Base-by-base conservation (phyloP, 1,140 invertebrate genomes). In the Caerostris darwini region DNA sequence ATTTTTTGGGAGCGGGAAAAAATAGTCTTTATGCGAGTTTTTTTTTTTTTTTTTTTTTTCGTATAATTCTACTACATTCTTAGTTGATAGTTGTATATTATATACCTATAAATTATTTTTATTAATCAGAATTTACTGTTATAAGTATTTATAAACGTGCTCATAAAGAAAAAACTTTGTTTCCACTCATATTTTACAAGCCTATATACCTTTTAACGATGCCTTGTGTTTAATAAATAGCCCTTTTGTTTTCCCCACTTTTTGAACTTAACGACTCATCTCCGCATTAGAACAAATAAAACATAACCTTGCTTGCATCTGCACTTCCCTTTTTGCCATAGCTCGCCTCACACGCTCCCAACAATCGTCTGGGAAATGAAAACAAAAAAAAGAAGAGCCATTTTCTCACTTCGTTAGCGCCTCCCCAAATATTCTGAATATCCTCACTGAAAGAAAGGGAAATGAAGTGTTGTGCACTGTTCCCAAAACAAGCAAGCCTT, bases 371-470 rank as follows among this genome's bases (percentile, higher is more conserved):
- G 61, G 69, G 8, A 69, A 71, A 71, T 77, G 88, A 90, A 90
- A 71, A 67, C 88, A 12, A 7, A 17, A n/a, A n/a, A 12, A 85
- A 67, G 6, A 54, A 64, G 87, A 53, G 53, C 7, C 19, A 69
- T 71, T 90, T 90, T 90, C n/a, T 17, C 69, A 82, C 19, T 91
- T 58, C 69, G 71, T 71, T 34, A 57, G 56, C 88, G 88, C 64
- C 12, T 81, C 64, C 12, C 59, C 69, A 81, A 85, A 92, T 85
- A 92, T 58, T 34, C 57, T 58, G 56, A 90, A 90, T 90, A 71
- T 90, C 71, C n/a, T 12, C 56, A 19, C 50, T 64, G 61, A 85
- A 85, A 92, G 90, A 92, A 92, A 92, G 90, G 90, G 59, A 92
- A 92, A 34, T 92, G 34, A 10, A 59, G 69, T 58, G 5, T 7